Percentiles rank a stretch among this genome's conserved stretches.
phyloP scores from a whole-genome alignment of 2,888 invertebrate genomes.

The Brenthis ino region DNA sequence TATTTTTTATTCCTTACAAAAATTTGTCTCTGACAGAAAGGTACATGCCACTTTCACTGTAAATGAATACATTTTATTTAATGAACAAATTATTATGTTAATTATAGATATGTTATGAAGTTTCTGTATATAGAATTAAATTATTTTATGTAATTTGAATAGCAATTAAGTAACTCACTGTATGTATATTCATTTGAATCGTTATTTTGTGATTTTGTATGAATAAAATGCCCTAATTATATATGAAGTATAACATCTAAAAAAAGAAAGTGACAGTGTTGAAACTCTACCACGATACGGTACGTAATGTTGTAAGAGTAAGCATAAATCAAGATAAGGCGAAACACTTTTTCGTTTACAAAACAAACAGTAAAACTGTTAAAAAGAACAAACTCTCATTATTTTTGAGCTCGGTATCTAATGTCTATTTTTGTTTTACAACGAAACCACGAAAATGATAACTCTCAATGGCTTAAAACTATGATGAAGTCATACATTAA shows the following conservation, averaged over 20 bases:
- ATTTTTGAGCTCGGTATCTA: constrained; percentile 6
- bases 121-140: too few relatives aligned
- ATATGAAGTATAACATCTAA: background rate
- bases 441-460: constrained; percentile 26
- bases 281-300: constrained; percentile 1
- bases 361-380: constrained; percentile 17
- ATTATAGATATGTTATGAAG: too few relatives aligned
- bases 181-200: too few relatives aligned
- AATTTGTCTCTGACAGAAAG: too few relatives aligned
- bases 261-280: constrained; percentile 16
- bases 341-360: constrained; percentile 6
- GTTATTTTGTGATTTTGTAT: too few relatives aligned
- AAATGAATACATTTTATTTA: too few relatives aligned
- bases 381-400: constrained; percentile 2
- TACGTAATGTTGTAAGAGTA: constrained; percentile 6
- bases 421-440: constrained; percentile 5
- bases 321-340: constrained; percentile 17
- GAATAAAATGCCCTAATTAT: background rate
- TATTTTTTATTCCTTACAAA: too few relatives aligned
- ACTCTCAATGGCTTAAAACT: constrained; percentile 25
- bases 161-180: too few relatives aligned
- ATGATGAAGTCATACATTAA: constrained; percentile 28
- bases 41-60: too few relatives aligned
- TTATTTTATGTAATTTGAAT: too few relatives aligned
- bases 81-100: too few relatives aligned